Percentiles rank a stretch among this genome's conserved stretches.
Evolutionary conservation across 2,113 vertebrate species (phyloP).

Genomic region (Otolemur garnettii): DNA sequence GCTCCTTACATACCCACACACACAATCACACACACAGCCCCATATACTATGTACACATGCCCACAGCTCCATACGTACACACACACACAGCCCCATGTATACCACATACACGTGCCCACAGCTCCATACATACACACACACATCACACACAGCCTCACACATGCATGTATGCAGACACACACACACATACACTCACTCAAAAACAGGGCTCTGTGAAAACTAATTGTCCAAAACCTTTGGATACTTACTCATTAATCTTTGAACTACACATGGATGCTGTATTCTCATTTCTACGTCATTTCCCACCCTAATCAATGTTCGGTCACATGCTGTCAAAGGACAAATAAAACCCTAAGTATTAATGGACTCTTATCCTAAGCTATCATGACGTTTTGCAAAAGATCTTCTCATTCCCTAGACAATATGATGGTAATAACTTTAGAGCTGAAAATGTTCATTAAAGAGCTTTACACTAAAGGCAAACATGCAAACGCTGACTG

Average conservation of each 20-base stretch:
- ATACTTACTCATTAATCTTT: conserved; percentile 29
- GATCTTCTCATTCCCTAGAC: neutral
- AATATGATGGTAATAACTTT: neutral
- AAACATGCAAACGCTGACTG: conserved; percentile 16
- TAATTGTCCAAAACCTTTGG: neutral
- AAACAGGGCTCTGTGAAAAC: neutral
- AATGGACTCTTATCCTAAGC: neutral
- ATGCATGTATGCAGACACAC: neutral
- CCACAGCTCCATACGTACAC: too few species aligned
- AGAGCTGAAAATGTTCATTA: neutral
- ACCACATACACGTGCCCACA: neutral
- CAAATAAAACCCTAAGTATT: neutral
- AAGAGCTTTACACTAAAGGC: neutral
- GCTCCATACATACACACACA: neutral
- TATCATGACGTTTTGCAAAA: conserved; percentile 4
- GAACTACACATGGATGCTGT: neutral
- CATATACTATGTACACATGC: neutral
- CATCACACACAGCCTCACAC: neutral
- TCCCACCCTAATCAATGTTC: neutral
- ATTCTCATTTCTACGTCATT: conserved; percentile 28
- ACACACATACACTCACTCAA: too few species aligned
- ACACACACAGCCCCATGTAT: neutral
- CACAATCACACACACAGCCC: neutral
- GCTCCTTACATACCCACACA: neutral
- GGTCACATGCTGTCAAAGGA: neutral